Evolutionary conservation across 2,888 invertebrate species (phyloP), one percentile per base, ranked within the genome.

Genomic region (Dione juno): DNA sequence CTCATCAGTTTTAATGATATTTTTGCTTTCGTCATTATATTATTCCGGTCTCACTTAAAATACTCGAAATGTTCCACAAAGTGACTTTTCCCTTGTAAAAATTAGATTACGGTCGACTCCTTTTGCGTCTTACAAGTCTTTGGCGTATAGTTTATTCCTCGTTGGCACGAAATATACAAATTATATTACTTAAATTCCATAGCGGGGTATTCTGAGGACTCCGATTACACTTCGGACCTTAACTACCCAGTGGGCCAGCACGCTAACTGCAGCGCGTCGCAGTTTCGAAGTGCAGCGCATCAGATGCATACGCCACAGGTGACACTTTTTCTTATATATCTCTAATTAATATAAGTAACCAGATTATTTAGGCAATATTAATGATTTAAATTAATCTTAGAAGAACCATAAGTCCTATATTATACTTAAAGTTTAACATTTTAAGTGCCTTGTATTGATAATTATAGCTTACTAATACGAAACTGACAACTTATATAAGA

Each of bases 181-280:
- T 61, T 61, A 35, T 43, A 61, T 61, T 64, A 2, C 48, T 35
- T 21, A 8, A 40, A 19, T 50, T 64, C 74, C 74, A 80, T 94
- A 97, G 98, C 98, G 88, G 98, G 98, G 72, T 97, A 98, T 88
- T 98, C 98, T 65, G 99, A 99, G 92, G 98, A 99, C 91, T 98
- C 98, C 80, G 99, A 99, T 94, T 99, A 99, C 93, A 99, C 98
- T 74, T 98, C 98, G 75, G 99, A 99, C 92, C 95, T 98, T 83
- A 98, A 98, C 94, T 98, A 97, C 93, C 98, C 98, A 66, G 95
- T 97, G 82, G 96, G 96, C 74, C 97, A 97, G 86, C 97, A 97
- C 86, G 95, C 98, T 81, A 98, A 98, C 94, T 97, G 97, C 84
- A 98, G 98, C 72, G 97, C 97, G 37, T 97, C 98, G 72, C 98